phyloP scores from a whole-genome alignment of 2,113 vertebrate species.

The Carlito syrichta region DNA sequence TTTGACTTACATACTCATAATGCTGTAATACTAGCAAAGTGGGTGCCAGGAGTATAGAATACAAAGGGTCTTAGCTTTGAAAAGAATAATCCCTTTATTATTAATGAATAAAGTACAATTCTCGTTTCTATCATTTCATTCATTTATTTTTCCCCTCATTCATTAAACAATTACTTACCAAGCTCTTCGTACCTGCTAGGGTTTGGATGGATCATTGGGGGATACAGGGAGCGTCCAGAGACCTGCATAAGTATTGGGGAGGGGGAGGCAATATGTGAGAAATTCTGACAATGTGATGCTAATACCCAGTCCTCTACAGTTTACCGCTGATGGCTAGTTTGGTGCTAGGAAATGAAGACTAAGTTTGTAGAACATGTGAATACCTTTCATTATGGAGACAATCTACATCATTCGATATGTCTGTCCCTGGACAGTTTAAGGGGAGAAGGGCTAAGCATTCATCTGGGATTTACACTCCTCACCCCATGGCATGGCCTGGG shows the following conservation, averaged over 20 bases:
- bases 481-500: neutral
- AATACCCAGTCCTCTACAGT: rapidly evolving
- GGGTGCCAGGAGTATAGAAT: neutral
- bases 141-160: neutral
- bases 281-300: too few species aligned
- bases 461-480: rapidly evolving
- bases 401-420: rapidly evolving
- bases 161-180: neutral
- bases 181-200: neutral
- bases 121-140: rapidly evolving
- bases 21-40: neutral
- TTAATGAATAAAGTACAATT: neutral
- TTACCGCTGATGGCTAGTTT: neutral
- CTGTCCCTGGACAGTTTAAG: neutral
- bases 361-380: neutral
- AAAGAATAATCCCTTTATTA: neutral
- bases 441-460: rapidly evolving
- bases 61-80: neutral
- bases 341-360: neutral
- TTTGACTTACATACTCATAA: neutral
- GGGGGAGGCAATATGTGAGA: neutral
- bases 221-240: neutral
- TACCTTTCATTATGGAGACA: too few species aligned
- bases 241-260: neutral
- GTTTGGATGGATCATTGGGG: neutral